phyloP scores from a whole-genome alignment of 2,113 vertebrate genomes.

The Cryptotis parvus region DNA sequence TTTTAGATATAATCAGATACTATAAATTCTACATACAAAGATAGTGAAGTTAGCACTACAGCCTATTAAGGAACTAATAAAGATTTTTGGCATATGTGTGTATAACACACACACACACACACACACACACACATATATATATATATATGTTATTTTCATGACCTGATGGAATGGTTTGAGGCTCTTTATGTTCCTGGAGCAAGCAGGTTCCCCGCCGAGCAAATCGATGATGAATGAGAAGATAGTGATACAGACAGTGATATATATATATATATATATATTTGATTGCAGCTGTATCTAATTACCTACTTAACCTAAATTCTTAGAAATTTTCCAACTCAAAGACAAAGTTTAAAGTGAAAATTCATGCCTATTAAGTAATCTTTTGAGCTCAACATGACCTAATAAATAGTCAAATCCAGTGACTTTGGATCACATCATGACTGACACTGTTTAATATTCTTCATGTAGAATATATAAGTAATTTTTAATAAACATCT shows the following conservation, averaged over 20 bases:
- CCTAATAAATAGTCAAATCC: constrained; percentile 83
- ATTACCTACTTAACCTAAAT: constrained; percentile 43
- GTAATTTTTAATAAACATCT: constrained; percentile 71
- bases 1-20: constrained; percentile 63
- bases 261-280: background rate
- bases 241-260: no score
- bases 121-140: background rate
- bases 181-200: no score
- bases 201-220: no score
- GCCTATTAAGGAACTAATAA: constrained; percentile 12
- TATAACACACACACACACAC: no score
- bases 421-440: constrained; percentile 72
- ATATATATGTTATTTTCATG: no score
- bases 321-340: constrained; percentile 59
- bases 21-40: constrained; percentile 62
- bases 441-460: constrained; percentile 83
- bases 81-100: constrained; percentile 7
- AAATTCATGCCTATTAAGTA: constrained; percentile 66
- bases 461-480: constrained; percentile 68
- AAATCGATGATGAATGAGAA: no score
- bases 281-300: constrained; percentile 39
- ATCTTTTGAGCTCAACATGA: constrained; percentile 46
- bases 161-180: no score
- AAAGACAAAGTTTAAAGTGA: constrained; percentile 68
- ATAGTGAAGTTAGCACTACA: constrained; percentile 51